phyloP scores from a whole-genome alignment of 92 coral and sea anemone species.

The Chrysogorgia sp. region DNA sequence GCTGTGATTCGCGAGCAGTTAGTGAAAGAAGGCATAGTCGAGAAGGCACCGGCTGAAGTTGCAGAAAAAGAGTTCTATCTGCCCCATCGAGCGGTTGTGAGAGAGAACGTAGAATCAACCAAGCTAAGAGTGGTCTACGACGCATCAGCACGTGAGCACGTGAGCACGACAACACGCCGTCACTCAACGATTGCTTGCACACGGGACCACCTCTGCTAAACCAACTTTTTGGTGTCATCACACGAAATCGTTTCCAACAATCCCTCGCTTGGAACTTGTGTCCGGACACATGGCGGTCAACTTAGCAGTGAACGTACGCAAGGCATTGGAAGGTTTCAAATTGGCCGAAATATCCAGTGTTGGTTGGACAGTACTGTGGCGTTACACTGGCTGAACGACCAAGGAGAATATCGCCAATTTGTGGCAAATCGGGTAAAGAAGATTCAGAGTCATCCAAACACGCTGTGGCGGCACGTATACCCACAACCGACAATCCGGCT shows the following conservation, averaged over 20 bases:
- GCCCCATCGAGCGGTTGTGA: constrained; percentile 63
- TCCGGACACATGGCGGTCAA: constrained; percentile 56
- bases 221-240: constrained; percentile 54
- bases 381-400: constrained; percentile 48
- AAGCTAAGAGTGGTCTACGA: constrained; percentile 60
- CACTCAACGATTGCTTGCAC: constrained; percentile 62
- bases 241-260: constrained; percentile 62
- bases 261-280: constrained; percentile 50
- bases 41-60: constrained; percentile 26
- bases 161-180: constrained; percentile 57
- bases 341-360: constrained; percentile 42
- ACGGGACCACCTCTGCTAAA: constrained; percentile 63
- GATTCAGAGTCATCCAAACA: constrained; percentile 60
- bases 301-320: constrained; percentile 35
- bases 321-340: constrained; percentile 40
- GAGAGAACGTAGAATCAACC: constrained; percentile 61
- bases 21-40: constrained; percentile 39
- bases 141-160: constrained; percentile 63
- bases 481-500: constrained; percentile 56
- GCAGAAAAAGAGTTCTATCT: constrained; percentile 37
- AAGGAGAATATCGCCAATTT: constrained; percentile 52
- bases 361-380: constrained; percentile 52
- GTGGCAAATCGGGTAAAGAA: constrained; percentile 40
- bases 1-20: constrained; percentile 53
- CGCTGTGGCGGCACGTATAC: constrained; percentile 48